A percentile compares a stretch with the other conserved stretches of the same genome.
phyloP scores from a whole-genome alignment of 2,888 invertebrate genomes.

The Agapostemon virescens region DNA sequence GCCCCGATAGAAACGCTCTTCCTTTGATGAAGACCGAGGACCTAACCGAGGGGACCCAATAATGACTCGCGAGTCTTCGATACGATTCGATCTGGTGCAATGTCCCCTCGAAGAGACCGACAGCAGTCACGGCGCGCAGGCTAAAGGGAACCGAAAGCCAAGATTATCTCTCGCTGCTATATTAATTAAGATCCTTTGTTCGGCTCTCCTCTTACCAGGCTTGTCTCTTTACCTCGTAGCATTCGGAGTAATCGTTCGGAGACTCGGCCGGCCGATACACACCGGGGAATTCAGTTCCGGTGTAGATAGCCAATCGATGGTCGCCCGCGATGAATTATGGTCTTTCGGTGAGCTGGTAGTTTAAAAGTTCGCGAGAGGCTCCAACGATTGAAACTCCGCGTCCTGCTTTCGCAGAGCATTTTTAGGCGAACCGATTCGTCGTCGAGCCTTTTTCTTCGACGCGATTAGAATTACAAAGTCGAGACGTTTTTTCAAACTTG shows the following conservation, averaged over 20 bases:
- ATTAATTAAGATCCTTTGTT: conserved; percentile 70
- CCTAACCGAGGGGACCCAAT: conserved; percentile 37
- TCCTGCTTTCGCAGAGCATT: too few species aligned
- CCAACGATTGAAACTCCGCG: too few species aligned
- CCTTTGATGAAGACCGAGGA: conserved; percentile 22
- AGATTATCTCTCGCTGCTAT: conserved; percentile 58
- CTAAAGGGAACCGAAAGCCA: conserved; percentile 28
- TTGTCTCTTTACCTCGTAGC: conserved; percentile 14
- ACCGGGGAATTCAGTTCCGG: not conserved
- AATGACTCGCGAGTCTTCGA: conserved; percentile 58
- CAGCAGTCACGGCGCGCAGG: conserved; percentile 30
- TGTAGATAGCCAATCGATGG: not conserved
- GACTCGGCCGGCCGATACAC: not conserved
- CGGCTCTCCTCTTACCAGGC: not conserved
- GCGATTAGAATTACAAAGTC: too few species aligned
- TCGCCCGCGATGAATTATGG: not conserved
- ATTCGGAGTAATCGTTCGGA: conserved; percentile 15
- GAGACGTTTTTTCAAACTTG: too few species aligned
- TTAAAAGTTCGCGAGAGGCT: not conserved
- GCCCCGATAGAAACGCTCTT: conserved; percentile 63
- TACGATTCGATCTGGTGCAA: conserved; percentile 62
- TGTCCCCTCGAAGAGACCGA: conserved; percentile 40
- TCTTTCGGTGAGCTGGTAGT: not conserved
- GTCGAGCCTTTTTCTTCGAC: too few species aligned
- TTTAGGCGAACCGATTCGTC: too few species aligned